Evolutionary conservation across 2,113 vertebrate genomes (phyloP).

Genomic region (Pteronura brasiliensis): DNA sequence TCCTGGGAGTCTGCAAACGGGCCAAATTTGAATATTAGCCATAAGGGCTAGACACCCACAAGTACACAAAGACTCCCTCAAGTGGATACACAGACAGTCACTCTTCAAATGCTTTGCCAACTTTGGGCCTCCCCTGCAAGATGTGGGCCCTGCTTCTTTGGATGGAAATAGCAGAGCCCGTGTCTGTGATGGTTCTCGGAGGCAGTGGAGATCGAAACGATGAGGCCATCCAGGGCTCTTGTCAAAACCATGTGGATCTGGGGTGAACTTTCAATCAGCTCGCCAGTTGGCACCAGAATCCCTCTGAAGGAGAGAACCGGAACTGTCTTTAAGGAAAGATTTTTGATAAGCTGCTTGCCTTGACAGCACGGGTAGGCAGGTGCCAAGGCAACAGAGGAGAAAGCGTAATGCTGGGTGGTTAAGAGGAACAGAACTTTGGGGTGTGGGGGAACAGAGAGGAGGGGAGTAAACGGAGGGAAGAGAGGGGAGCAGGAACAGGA

Average conservation of each 20-base stretch:
- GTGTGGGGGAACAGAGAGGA: neutral
- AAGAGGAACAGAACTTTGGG: neutral
- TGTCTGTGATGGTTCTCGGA: slow-evolving; percentile 31
- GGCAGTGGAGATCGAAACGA: neutral
- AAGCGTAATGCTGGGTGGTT: neutral
- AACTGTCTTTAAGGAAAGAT: slow-evolving; percentile 31
- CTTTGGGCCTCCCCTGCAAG: slow-evolving; percentile 54
- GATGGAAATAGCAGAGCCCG: slow-evolving; percentile 49
- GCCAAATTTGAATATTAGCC: slow-evolving; percentile 65
- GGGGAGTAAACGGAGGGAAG: neutral
- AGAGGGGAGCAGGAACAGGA: neutral
- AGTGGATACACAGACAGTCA: slow-evolving; percentile 64
- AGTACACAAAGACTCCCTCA: slow-evolving; percentile 66
- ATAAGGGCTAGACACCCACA: slow-evolving; percentile 67
- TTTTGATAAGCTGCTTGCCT: slow-evolving; percentile 47
- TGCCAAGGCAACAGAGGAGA: slow-evolving; percentile 14
- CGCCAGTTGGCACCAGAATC: slow-evolving; percentile 32
- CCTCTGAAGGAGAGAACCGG: slow-evolving; percentile 15
- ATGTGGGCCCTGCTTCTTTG: slow-evolving; percentile 50
- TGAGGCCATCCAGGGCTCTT: slow-evolving; percentile 41
- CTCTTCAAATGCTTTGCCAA: slow-evolving; percentile 61
- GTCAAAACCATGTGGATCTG: slow-evolving; percentile 44
- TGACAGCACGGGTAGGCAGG: neutral
- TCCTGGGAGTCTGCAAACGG: slow-evolving; percentile 34
- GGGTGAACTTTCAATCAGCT: slow-evolving; percentile 52